Evolutionary conservation across 2,113 vertebrate genomes (phyloP).

Genomic region (Planiliza haematocheilus): DNA sequence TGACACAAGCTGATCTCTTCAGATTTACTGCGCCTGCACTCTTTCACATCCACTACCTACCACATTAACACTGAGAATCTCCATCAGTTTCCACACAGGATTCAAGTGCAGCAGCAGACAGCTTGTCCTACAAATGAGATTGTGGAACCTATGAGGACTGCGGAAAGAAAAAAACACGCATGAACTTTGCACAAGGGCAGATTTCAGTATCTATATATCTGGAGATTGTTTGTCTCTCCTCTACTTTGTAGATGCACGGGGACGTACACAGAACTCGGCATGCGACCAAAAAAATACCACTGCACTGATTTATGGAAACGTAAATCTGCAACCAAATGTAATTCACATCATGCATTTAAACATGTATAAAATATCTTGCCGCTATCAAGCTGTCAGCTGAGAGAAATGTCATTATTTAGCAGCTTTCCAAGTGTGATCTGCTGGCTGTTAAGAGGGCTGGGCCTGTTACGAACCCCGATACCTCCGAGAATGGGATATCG

Average conservation of each 20-base stretch:
- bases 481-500: constrained; percentile 59
- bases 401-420: constrained; percentile 43
- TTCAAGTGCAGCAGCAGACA: constrained; percentile 15
- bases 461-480: constrained; percentile 27
- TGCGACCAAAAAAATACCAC: constrained; percentile 13
- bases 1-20: constrained; percentile 70
- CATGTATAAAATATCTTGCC: constrained; percentile 21
- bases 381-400: constrained; percentile 21
- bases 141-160: constrained; percentile 22
- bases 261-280: not conserved
- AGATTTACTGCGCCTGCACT: constrained; percentile 57
- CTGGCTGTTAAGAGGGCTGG: constrained; percentile 42
- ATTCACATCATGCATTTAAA: constrained; percentile 2
- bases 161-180: constrained; percentile 23
- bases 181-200: constrained; percentile 16
- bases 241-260: not conserved
- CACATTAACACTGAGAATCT: constrained; percentile 66
- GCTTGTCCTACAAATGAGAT: constrained; percentile 57
- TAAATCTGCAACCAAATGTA: constrained; percentile 19
- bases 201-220: constrained; percentile 9
- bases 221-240: constrained; percentile 9
- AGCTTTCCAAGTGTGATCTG: constrained; percentile 38
- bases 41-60: constrained; percentile 55
- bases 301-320: constrained; percentile 8
- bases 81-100: constrained; percentile 46